phyloP scores from a whole-genome alignment of 2,888 invertebrate species.

The Mimas tiliae region DNA sequence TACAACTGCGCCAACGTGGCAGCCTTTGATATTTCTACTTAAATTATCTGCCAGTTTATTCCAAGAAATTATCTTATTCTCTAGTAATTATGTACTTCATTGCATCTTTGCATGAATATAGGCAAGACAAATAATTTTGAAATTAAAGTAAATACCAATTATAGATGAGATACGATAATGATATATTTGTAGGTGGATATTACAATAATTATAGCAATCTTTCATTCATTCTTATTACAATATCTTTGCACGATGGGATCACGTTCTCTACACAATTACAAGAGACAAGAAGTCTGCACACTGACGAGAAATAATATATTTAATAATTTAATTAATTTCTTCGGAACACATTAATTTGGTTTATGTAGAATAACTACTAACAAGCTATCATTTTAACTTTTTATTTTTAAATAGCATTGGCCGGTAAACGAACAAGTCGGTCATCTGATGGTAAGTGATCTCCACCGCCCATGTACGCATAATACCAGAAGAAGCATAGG shows the following conservation, averaged over 20 bases:
- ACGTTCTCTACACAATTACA: constrained; percentile 9
- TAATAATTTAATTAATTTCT: not conserved
- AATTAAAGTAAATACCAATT: not conserved
- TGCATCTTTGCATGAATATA: too few species aligned
- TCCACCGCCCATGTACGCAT: too few species aligned
- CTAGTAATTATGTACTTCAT: too few species aligned
- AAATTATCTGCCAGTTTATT: too few species aligned
- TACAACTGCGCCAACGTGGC: too few species aligned
- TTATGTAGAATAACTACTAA: too few species aligned
- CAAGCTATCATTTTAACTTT: constrained; percentile 42
- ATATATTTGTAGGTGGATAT: not conserved
- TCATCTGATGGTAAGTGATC: too few species aligned
- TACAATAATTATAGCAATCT: not conserved
- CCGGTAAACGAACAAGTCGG: too few species aligned
- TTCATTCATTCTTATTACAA: constrained; percentile 13
- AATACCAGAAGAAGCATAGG: too few species aligned
- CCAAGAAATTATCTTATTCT: too few species aligned
- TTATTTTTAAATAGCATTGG: too few species aligned
- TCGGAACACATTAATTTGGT: not conserved
- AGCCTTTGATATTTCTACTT: too few species aligned
- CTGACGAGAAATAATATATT: not conserved
- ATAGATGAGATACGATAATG: not conserved
- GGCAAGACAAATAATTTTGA: not conserved
- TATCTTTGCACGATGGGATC: constrained; percentile 19
- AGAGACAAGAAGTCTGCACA: not conserved